Conservation (phyloP, 2,888 invertebrate species). For the Amphipoea lucens region DNA sequence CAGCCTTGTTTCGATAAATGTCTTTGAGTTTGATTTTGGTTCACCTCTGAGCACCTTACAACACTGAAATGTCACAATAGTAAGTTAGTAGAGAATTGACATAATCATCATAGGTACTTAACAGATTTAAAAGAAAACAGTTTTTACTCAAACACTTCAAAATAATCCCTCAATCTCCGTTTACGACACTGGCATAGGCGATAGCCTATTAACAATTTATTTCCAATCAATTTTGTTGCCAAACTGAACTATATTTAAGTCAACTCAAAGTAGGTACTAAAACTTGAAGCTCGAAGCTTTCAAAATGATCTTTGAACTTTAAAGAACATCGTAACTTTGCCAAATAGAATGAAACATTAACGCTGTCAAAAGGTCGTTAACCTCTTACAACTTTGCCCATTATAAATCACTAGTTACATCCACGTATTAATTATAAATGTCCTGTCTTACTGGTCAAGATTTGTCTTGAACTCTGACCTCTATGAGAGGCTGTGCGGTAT, state of each 20-base stretch:
- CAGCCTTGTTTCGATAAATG: neutral
- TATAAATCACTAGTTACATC: conserved; percentile 63
- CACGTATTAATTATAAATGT: conserved; percentile 51
- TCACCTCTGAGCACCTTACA: neutral
- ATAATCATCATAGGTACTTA: neutral
- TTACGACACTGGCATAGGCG: neutral
- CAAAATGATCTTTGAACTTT: conserved; percentile 37
- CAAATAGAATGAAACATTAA: conserved; percentile 47
- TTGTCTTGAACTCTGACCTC: conserved; percentile 57
- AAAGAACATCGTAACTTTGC: conserved; percentile 31
- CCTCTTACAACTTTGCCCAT: conserved; percentile 54
- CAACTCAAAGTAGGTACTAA: conserved; percentile 11
- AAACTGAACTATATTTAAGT: conserved; percentile 22
- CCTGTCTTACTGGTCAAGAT: conserved; percentile 49
- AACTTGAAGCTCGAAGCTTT: conserved; percentile 4
- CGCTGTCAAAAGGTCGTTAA: conserved; percentile 65
- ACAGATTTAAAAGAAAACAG: neutral
- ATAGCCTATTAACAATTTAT: conserved; percentile 5
- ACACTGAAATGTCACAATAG: neutral
- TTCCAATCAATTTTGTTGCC: conserved; percentile 16
- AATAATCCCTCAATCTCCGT: neutral
- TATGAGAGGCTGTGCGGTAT: conserved; percentile 25
- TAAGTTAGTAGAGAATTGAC: neutral
- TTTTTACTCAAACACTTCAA: neutral
- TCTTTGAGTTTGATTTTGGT: neutral